Conservation (phyloP, 2,888 invertebrate species). For the Aproaerema taeniolella region DNA sequence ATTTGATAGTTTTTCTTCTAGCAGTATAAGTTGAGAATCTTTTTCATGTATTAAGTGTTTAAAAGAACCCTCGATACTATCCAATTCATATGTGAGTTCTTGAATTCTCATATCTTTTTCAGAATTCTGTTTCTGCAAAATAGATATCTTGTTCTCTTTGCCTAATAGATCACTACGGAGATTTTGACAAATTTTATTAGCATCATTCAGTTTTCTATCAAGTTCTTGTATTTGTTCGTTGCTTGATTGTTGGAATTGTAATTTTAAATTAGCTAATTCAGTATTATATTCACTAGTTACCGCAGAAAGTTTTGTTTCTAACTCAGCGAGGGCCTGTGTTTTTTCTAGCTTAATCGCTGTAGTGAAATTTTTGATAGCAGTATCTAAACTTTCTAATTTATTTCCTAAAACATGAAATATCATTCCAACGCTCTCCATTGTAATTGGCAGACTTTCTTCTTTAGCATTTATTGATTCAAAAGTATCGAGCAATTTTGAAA, state of each 20-base stretch:
- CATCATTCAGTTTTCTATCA: conserved; percentile 20
- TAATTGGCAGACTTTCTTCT: neutral
- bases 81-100: too few species aligned
- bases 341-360: too few species aligned
- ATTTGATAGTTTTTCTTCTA: conserved; percentile 14
- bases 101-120: neutral
- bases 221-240: too few species aligned
- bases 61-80: conserved; percentile 19
- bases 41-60: conserved; percentile 26
- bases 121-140: conserved; percentile 20
- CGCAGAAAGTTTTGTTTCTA: conserved; percentile 23
- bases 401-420: conserved; percentile 11
- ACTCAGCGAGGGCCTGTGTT: too few species aligned
- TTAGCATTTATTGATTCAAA: too few species aligned
- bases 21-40: conserved; percentile 20
- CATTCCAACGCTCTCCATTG: neutral
- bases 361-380: too few species aligned
- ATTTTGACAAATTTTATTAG: conserved; percentile 20
- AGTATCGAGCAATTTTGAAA: too few species aligned
- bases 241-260: conserved; percentile 18
- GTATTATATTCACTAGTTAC: conserved; percentile 18
- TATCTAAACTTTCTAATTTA: neutral
- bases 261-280: conserved; percentile 22
- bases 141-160: conserved; percentile 22
- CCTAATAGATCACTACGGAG: conserved; percentile 18